These are phyloP conservation scores for Psix sp. DNA, from an alignment of 1,140 invertebrate species.

Conservation along the genomic window DNA sequence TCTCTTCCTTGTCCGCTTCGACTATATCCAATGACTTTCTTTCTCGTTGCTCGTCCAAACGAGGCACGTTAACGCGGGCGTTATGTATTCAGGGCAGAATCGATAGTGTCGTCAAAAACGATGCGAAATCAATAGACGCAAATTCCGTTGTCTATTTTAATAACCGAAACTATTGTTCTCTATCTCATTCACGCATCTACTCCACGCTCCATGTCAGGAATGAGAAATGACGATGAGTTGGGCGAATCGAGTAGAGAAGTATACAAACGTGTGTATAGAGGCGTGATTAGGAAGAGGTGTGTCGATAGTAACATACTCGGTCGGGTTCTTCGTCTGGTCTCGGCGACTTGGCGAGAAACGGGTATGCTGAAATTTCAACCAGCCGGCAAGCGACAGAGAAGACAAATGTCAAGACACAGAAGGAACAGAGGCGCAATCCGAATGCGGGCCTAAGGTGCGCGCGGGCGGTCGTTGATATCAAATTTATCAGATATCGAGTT, in stretches of 20 bases:
- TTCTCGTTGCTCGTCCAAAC: slow-evolving; percentile 41
- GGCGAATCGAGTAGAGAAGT: slow-evolving; percentile 9
- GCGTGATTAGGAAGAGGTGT: slow-evolving; percentile 37
- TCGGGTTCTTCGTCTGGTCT: not conserved
- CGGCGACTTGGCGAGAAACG: slow-evolving; percentile 20
- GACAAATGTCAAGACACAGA: slow-evolving; percentile 28
- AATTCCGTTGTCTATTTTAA: slow-evolving; percentile 27
- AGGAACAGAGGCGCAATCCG: slow-evolving; percentile 17
- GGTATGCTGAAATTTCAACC: slow-evolving; percentile 70
- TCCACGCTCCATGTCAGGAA: slow-evolving; percentile 15
- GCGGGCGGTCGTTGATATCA: slow-evolving; percentile 70
- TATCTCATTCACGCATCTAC: slow-evolving; percentile 14
- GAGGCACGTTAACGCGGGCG: slow-evolving; percentile 63
- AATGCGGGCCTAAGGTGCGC: slow-evolving; percentile 52
- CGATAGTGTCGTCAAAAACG: slow-evolving; percentile 1
- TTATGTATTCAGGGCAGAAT: slow-evolving; percentile 39
- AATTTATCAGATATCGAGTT: slow-evolving; percentile 73
- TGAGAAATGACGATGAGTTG: slow-evolving; percentile 26
- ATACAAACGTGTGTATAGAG: slow-evolving; percentile 25
- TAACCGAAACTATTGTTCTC: slow-evolving; percentile 22
- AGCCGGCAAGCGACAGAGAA: slow-evolving; percentile 37
- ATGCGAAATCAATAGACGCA: too few relatives aligned
- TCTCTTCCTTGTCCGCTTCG: slow-evolving; percentile 13
- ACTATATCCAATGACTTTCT: slow-evolving; percentile 14
- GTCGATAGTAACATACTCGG: slow-evolving; percentile 24